Evolutionary conservation across 2,888 invertebrate species (phyloP), one percentile per base, ranked within the genome.

Genomic region (Melanotus villosus): DNA sequence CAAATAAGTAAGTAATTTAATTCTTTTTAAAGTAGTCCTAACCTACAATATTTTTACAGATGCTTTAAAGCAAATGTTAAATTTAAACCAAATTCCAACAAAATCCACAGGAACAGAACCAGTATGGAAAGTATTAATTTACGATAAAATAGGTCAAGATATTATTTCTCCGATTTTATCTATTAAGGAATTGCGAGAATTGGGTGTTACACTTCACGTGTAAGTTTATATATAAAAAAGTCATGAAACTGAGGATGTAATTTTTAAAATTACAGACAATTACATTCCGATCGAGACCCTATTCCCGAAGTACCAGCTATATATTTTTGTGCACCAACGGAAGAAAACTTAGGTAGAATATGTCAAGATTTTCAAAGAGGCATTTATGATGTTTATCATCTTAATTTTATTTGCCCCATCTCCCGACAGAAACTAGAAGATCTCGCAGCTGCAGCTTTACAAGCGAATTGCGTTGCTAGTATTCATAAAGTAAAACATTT

Each of bases 231-330:
- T 26, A 26, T n/a, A n/a, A n/a, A n/a, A n/a, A n/a, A n/a, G n/a
- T n/a, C n/a, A n/a, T n/a, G n/a, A n/a, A n/a, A n/a, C n/a, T n/a
- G n/a, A n/a, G n/a, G n/a, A n/a, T n/a, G n/a, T n/a, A n/a, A n/a
- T 12, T 59, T 68, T 43, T 12, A 12, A 12, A 7, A 14, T 50
- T 50, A 9, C 84, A 95, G 95, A 32, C 93, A 94, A 84, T 86
- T 96, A 59, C 96, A 96, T 85, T 94, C 95, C 5, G 94, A 95
- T 81, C 89, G 95, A 68, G 95, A 95, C 82, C 89, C 92, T n/a
- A 97, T 99, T 79, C 98, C 98, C 4, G 99, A 99, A 87, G 99
- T 99, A 1, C 99, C 99, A 52, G 98, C 98, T 0, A 93, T 99
- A 36, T 99, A 99, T 84, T 99, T 99, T 85, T 97, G 99, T 84